Evolutionary conservation across 2,888 invertebrate genomes (phyloP), one percentile per base, ranked within the genome.

Genomic region (Masnerella sp.): DNA sequence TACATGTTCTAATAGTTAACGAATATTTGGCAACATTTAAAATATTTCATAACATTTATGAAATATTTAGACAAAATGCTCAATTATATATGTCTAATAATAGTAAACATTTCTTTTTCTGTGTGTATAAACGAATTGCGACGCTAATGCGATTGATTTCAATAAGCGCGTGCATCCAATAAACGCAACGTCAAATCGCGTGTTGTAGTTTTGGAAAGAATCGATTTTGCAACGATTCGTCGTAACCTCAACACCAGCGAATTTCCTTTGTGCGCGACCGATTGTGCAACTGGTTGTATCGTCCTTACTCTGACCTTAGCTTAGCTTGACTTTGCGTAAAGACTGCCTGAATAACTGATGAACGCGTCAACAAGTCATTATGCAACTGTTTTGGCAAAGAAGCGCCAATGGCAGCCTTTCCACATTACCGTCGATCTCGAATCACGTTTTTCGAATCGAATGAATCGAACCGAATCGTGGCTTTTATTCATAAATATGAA

Each of bases 261-360:
- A 51, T 56, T 65, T 52, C 36, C 40, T 56, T 54, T 47, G 47
- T 54, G 56, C 47, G 34, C 49, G 68, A 73, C 58, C 56, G 42
- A 68, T 74, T 74, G 73, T 74, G 62, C 58, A 74, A 74, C 73
- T 74, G 36, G 64, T 67, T 59, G 59, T 58, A 69, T 62, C 68
- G 68, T 59, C 64, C 73, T 68, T 73, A 69, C 52, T 52, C 43
- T 40, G 73, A 74, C 73, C 73, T 73, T 67, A 73, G 56, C 51
- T 72, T 72, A 51, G 42, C 62, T 58, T 64, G 64, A 69, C 64
- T 74, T 74, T 74, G 59, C 68, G 68, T 74, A 73, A 73, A 73
- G 56, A 68, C 62, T 61, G 51, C 49, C 38, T 58, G 68, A 69
- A 54, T 61, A 69, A 69, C 59, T 68, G 36, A 28, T 38, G 36